These are phyloP conservation scores for Ganaspis brasiliensis DNA, from an alignment of 2,888 invertebrate genomes.

Conservation along the genomic window DNA sequence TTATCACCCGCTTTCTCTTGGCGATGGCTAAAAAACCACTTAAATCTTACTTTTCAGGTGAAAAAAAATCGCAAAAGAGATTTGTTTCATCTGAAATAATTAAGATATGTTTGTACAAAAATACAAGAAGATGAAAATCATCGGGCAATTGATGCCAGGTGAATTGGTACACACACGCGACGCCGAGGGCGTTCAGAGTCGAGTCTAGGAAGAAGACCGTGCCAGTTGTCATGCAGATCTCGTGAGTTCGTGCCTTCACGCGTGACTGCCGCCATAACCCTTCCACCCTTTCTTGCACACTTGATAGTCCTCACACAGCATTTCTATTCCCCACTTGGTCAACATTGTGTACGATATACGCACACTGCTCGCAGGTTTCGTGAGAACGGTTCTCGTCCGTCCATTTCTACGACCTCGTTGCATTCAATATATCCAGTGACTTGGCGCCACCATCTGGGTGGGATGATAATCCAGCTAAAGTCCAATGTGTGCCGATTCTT, in stretches of 20 bases:
- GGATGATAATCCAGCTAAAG: background rate
- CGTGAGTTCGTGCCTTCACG: conserved; percentile 68
- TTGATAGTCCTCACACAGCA: conserved; percentile 40
- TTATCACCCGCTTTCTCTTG: too few relatives aligned
- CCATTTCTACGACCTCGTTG: conserved; percentile 48
- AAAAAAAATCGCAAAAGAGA: too few relatives aligned
- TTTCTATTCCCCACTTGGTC: conserved; percentile 45
- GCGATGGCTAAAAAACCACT: too few relatives aligned
- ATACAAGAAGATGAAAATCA: too few relatives aligned
- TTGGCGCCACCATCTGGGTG: conserved; percentile 31
- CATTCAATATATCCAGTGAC: conserved; percentile 2
- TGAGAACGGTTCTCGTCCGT: conserved; percentile 69
- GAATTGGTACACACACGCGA: conserved; percentile 40
- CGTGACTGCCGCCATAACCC: conserved; percentile 62
- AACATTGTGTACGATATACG: conserved; percentile 30
- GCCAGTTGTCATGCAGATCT: conserved; percentile 69
- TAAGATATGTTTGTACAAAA: too few relatives aligned
- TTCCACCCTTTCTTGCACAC: conserved; percentile 31
- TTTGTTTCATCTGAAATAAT: too few relatives aligned
- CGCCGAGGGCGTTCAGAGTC: background rate
- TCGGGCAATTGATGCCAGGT: background rate
- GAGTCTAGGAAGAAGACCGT: conserved; percentile 51
- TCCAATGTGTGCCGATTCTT: background rate
- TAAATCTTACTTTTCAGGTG: too few relatives aligned
- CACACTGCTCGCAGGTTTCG: conserved; percentile 56